Base-by-base conservation (phyloP, 2,113 vertebrate genomes). In the Phoxinus phoxinus region DNA sequence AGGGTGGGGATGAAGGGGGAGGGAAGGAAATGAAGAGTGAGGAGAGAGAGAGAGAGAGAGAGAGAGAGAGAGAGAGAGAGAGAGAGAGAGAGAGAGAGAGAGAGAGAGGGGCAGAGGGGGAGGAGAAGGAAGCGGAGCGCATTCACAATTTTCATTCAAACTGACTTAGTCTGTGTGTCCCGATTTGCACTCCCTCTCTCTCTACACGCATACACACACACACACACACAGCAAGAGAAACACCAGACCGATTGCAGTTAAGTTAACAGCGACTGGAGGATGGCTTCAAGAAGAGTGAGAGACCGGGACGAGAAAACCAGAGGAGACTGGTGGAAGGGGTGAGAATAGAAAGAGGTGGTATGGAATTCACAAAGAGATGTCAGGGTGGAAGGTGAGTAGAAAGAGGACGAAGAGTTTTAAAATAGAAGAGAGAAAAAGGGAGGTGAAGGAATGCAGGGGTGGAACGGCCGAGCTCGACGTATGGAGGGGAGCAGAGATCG, bases 91-190 rank as follows among this genome's bases (percentile, higher is more conserved):
- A 53, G 6, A 6, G 2, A 72, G 80, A 65, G 78, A 32, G 58
- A 84, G 41, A 13, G 37, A 83, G 78, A 82, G 84, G 80, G 80
- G 41, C 65, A 85, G 87, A 83, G 78, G 81, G 90, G 83, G 87
- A 87, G 90, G 83, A 88, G 89, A 90, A 89, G 91, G 91, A 91
- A 88, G 86, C 91, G 84, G 91, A 86, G 77, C 90, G 89, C 91
- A 90, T 93, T 91, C 91, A 93, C 92, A 93, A 92, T 93, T 91
- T 94, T 94, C 92, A 94, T 94, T 94, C 93, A 94, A 92, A 94
- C 89, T 92, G 93, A 93, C 93, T 93, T 90, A 91, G 92, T 81
- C 91, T 92, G 92, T 90, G 75, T 89, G 89, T 94, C 93, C 93
- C 93, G 92, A 92, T 92, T 90, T 94, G 91, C 92, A 92, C 93